Conservation (phyloP, 2,888 invertebrate genomes). For the Eupithecia exiguata region DNA sequence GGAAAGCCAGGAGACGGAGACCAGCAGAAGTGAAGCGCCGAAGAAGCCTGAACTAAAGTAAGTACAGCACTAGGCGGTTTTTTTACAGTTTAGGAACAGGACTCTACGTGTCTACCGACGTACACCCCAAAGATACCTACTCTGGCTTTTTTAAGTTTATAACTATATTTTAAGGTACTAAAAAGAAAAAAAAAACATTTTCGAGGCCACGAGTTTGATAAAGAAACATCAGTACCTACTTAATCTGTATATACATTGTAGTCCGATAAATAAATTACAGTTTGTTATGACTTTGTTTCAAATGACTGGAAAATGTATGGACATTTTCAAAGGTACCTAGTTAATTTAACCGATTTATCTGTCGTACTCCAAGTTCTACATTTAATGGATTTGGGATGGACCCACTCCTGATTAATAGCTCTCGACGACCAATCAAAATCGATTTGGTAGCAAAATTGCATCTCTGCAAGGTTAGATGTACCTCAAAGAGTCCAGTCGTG, state of each 20-base stretch:
- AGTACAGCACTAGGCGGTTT: slow-evolving; percentile 43
- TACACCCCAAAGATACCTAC: background rate
- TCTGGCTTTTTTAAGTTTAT: background rate
- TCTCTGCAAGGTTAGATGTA: background rate
- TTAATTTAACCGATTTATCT: background rate
- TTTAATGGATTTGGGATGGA: background rate
- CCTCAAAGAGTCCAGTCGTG: slow-evolving; percentile 6
- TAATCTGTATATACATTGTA: background rate
- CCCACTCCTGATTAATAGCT: background rate
- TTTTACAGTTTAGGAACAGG: background rate
- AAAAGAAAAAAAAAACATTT: too few species aligned
- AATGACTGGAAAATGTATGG: background rate
- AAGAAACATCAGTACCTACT: too few species aligned
- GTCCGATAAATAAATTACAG: background rate
- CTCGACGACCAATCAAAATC: background rate
- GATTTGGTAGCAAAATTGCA: slow-evolving; percentile 5
- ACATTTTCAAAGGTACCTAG: background rate
- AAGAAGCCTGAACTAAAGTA: slow-evolving; percentile 76
- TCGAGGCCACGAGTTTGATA: too few species aligned
- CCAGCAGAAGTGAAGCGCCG: slow-evolving; percentile 54
- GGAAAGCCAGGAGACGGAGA: slow-evolving; percentile 50
- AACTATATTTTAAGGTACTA: too few species aligned
- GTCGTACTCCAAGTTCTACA: background rate
- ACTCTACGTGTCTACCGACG: background rate
- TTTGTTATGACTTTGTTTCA: background rate